Evolutionary conservation across 1,140 invertebrate species (phyloP).

Genomic region (Amphibalanus amphitrite): DNA sequence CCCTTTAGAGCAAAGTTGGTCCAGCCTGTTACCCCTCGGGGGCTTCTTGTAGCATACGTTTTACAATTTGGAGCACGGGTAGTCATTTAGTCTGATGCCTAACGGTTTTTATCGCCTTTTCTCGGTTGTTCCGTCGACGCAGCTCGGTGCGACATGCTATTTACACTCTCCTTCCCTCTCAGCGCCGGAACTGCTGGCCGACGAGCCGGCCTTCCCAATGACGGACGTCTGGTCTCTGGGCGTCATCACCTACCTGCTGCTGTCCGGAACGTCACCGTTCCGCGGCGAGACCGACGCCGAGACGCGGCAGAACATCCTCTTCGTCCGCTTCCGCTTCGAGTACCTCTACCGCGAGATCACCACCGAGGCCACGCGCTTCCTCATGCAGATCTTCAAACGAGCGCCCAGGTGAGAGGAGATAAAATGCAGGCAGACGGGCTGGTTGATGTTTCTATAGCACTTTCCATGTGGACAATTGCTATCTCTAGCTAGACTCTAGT

Average conservation of each 20-base stretch:
- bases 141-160: neutral
- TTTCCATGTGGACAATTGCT: conserved; percentile 5
- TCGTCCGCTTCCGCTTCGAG: conserved; percentile 85
- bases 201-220: conserved; percentile 64
- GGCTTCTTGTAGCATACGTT: neutral
- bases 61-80: neutral
- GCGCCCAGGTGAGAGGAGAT: conserved; percentile 52
- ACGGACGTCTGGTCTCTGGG: conserved; percentile 94
- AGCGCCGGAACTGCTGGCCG: conserved; percentile 83
- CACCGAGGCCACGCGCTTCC: conserved; percentile 81
- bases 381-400: conserved; percentile 88
- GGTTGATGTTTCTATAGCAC: conserved; percentile 12
- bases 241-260: conserved; percentile 76
- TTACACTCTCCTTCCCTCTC: conserved; percentile 22
- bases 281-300: conserved; percentile 58
- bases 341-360: conserved; percentile 85
- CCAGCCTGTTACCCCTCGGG: too few relatives aligned
- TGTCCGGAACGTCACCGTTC: conserved; percentile 89
- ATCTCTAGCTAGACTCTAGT: too few relatives aligned
- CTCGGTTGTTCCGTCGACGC: neutral
- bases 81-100: neutral
- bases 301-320: conserved; percentile 76
- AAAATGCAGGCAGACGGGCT: conserved; percentile 8
- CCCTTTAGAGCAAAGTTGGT: too few relatives aligned
- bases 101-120: neutral